Percentiles rank a stretch among this genome's conserved stretches.
Evolutionary conservation across 1,140 invertebrate genomes (phyloP).

Genomic region (Bombus confusus): DNA sequence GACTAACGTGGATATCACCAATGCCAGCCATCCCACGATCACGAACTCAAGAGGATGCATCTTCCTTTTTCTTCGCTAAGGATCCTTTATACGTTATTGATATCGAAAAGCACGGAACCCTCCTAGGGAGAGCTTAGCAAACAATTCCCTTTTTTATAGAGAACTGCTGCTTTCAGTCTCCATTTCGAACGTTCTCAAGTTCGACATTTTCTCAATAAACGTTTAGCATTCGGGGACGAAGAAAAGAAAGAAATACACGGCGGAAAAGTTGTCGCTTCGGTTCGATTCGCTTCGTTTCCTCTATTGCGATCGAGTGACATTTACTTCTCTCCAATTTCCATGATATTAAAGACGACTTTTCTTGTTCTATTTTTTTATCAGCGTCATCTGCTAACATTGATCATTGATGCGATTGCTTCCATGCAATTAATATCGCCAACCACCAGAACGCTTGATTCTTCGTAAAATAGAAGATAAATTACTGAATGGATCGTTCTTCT

Average conservation of each 20-base stretch:
- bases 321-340: constrained; percentile 20
- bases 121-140: background rate
- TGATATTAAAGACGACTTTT: constrained; percentile 4
- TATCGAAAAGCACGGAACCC: background rate
- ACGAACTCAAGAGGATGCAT: constrained; percentile 31
- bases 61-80: background rate
- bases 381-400: background rate
- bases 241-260: too few relatives aligned
- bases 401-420: background rate
- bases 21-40: constrained; percentile 20
- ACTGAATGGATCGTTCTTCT: background rate
- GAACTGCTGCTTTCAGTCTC: background rate
- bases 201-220: background rate
- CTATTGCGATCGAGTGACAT: background rate
- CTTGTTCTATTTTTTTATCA: background rate
- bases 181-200: background rate
- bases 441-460: background rate
- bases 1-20: constrained; percentile 6
- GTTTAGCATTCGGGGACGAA: background rate
- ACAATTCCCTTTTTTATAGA: background rate
- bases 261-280: background rate
- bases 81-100: background rate
- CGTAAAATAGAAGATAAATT: background rate
- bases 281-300: background rate
- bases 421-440: background rate